Conservation (phyloP, 2,888 invertebrate genomes). For the Rhagonycha lutea region DNA sequence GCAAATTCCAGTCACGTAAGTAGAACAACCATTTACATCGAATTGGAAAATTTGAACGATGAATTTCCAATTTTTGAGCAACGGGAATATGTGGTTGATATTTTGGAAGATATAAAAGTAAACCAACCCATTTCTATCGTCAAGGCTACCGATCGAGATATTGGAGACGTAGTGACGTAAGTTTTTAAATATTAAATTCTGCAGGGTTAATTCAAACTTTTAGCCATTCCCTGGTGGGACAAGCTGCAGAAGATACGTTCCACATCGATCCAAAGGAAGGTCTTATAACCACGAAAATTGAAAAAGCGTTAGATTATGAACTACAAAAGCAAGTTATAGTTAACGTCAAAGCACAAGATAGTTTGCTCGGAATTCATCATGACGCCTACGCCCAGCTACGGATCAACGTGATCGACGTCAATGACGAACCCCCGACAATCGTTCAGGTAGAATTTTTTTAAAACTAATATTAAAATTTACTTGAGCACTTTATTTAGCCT, state of each 20-base stretch:
- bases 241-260: conserved; percentile 44
- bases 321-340: conserved; percentile 59
- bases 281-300: conserved; percentile 58
- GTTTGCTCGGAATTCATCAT: conserved; percentile 52
- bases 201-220: conserved; percentile 16
- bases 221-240: conserved; percentile 63
- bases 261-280: conserved; percentile 62
- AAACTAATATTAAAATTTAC: no score
- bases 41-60: no score
- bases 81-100: no score
- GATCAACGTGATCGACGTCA: conserved; percentile 69
- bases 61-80: no score
- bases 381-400: conserved; percentile 60
- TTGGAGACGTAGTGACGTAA: conserved; percentile 63
- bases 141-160: conserved; percentile 65
- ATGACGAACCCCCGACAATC: conserved; percentile 73
- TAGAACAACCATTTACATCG: no score
- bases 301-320: conserved; percentile 67
- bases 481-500: no score
- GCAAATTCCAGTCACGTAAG: no score
- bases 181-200: conserved; percentile 35
- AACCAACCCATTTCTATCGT: conserved; percentile 45
- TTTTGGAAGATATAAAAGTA: no score
- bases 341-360: conserved; percentile 53
- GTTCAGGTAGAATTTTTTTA: no score